Percentiles rank a stretch among this genome's conserved stretches.
Conservation (phyloP, 2,797 vertebrate species). For the Pagetopsis macropterus region DNA sequence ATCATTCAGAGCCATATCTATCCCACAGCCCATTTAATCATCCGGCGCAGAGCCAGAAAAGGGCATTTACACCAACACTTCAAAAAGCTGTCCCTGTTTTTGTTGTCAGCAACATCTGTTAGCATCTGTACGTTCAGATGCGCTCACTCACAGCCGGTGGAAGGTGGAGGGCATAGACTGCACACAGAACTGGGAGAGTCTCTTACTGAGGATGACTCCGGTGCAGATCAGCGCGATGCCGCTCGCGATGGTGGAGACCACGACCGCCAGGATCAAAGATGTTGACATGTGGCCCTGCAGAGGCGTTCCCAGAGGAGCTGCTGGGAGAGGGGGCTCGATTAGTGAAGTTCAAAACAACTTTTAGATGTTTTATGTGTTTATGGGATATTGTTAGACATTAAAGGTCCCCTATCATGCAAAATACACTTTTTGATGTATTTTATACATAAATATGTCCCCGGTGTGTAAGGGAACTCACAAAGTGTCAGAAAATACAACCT, state of each 20-base stretch:
- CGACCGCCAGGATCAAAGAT: constrained; percentile 87
- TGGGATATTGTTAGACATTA: not conserved
- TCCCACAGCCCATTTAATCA: constrained; percentile 19
- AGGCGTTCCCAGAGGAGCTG: constrained; percentile 69
- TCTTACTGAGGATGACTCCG: constrained; percentile 90
- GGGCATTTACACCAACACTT: constrained; percentile 21
- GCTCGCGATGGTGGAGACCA: constrained; percentile 85
- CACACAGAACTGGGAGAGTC: constrained; percentile 80
- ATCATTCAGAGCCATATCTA: constrained; percentile 16
- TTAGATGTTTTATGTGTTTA: not conserved
- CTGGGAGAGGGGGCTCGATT: constrained; percentile 8
- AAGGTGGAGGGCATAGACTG: constrained; percentile 82
- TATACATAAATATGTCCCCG: too few relatives aligned
- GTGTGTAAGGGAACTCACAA: too few relatives aligned
- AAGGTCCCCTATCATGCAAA: too few relatives aligned
- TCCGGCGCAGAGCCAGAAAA: constrained; percentile 14
- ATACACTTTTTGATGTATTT: too few relatives aligned
- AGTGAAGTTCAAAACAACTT: not conserved
- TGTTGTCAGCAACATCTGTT: constrained; percentile 49
- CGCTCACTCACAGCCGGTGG: constrained; percentile 83
- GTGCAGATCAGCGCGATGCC: constrained; percentile 87
- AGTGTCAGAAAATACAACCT: too few relatives aligned
- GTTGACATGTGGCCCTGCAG: constrained; percentile 81
- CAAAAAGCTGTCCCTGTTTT: constrained; percentile 37
- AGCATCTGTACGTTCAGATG: constrained; percentile 33